Conservation (phyloP, 35 echinoderm and acorn worm species). For the Lytechinus pictus region DNA sequence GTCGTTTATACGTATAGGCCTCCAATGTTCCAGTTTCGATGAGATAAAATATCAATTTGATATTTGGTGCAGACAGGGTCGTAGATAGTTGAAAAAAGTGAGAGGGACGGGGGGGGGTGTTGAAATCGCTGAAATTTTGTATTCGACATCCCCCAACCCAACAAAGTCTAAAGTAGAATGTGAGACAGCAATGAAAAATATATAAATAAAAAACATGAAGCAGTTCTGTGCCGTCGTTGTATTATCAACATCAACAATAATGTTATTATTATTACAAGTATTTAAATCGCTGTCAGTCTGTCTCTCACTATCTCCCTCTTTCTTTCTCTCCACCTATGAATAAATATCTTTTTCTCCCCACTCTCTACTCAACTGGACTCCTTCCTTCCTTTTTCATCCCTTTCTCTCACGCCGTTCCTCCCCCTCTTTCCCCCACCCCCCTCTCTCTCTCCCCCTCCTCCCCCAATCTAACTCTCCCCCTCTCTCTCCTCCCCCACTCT, state of each 20-base stretch:
- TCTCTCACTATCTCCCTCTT: background rate
- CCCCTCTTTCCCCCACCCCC: background rate
- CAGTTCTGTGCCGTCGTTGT: background rate
- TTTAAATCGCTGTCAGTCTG: too few relatives aligned
- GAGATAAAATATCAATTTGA: too few relatives aligned
- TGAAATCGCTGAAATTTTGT: too few relatives aligned
- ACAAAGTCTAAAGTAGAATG: too few relatives aligned
- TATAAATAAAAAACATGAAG: background rate
- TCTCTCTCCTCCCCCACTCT: background rate
- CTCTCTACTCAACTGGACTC: background rate
- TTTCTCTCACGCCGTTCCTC: background rate
- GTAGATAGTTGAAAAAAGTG: too few relatives aligned
- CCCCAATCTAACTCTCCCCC: too few relatives aligned
- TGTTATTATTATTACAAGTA: too few relatives aligned
- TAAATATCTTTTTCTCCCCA: background rate
- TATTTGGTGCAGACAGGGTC: too few relatives aligned
- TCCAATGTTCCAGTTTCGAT: too few relatives aligned
- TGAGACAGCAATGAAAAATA: background rate
- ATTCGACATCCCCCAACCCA: too few relatives aligned
- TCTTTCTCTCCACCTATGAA: background rate
- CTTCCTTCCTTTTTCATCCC: background rate
- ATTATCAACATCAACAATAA: background rate
- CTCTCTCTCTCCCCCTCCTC: background rate
- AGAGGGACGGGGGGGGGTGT: too few relatives aligned
- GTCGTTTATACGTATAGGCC: too few relatives aligned